These are phyloP conservation scores for Nymphicus hollandicus DNA, from an alignment of 2,113 vertebrate genomes.

Conservation along the genomic window DNA sequence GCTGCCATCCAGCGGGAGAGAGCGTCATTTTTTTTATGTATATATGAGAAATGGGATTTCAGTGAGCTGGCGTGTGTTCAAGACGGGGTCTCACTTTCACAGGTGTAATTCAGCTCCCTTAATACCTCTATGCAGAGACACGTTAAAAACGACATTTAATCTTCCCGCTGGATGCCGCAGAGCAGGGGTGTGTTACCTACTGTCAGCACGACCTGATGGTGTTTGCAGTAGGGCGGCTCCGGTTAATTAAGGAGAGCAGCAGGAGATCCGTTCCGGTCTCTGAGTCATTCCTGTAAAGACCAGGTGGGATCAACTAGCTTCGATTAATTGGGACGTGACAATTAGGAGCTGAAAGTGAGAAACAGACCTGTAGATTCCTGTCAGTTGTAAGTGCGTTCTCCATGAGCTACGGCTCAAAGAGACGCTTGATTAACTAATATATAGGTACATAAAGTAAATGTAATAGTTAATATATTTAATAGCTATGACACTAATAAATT, in stretches of 20 bases:
- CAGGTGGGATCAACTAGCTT: neutral
- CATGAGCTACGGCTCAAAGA: rapidly evolving
- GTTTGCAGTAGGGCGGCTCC: neutral
- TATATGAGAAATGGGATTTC: neutral
- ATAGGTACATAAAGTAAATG: neutral
- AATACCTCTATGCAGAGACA: neutral
- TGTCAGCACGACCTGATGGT: rapidly evolving
- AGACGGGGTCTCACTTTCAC: neutral
- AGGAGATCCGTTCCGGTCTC: neutral
- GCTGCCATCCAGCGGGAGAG: neutral
- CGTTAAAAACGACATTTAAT: rapidly evolving
- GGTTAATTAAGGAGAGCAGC: neutral
- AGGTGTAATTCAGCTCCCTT: neutral
- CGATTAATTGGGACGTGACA: neutral
- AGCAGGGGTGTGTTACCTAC: rapidly evolving
- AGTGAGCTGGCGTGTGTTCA: neutral
- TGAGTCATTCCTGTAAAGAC: neutral
- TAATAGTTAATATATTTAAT: neutral
- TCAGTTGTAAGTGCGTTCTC: rapidly evolving
- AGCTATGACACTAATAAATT: neutral
- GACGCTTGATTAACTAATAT: rapidly evolving
- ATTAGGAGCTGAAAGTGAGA: neutral
- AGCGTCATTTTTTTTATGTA: rapidly evolving
- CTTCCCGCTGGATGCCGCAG: rapidly evolving
- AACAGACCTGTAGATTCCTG: rapidly evolving